phyloP scores from a whole-genome alignment of 2,113 vertebrate species.

The Hyperopisus bebe region DNA sequence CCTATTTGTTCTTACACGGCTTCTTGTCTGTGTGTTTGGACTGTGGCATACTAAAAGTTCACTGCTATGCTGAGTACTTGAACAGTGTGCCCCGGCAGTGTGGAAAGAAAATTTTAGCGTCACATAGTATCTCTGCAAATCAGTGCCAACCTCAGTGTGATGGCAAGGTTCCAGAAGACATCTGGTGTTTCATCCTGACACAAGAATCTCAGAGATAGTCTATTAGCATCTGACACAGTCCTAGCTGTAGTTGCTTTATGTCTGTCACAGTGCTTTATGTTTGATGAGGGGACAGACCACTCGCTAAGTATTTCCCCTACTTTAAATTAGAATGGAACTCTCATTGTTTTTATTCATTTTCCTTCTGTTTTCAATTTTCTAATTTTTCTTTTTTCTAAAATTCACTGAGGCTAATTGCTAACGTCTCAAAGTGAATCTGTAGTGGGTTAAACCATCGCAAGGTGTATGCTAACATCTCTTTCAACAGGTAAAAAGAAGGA shows the following conservation, averaged over 20 bases:
- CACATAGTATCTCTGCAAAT: background rate
- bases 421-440: slow-evolving; percentile 20
- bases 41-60: background rate
- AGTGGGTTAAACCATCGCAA: slow-evolving; percentile 4
- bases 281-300: background rate
- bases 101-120: background rate
- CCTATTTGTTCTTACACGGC: background rate
- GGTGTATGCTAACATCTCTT: background rate
- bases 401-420: slow-evolving; percentile 10
- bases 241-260: background rate
- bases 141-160: background rate
- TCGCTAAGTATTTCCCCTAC: background rate
- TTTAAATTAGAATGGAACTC: slow-evolving; percentile 12
- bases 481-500: background rate
- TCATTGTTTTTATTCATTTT: slow-evolving; percentile 23
- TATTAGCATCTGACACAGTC: background rate
- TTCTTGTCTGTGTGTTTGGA: background rate
- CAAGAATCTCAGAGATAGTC: background rate
- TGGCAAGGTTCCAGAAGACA: background rate
- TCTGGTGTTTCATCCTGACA: background rate
- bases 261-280: slow-evolving; percentile 6
- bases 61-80: background rate
- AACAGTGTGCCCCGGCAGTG: background rate
- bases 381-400: background rate
- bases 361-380: slow-evolving; percentile 14